phyloP scores from a whole-genome alignment of 2,113 vertebrate species.

The Cochlearius cochlearius region DNA sequence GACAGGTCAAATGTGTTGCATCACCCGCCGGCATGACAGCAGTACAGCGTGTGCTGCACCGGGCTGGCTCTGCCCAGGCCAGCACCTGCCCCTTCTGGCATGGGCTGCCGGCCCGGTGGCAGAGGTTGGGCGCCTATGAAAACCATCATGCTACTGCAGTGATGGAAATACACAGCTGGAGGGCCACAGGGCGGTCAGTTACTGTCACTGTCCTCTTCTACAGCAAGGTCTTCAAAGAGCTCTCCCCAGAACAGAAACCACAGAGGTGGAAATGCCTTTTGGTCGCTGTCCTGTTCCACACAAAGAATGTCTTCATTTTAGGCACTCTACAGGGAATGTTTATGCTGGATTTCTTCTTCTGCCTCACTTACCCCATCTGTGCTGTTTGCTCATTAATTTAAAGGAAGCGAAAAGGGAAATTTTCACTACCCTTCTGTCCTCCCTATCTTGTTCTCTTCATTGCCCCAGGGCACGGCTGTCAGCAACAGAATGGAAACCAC shows the following conservation, averaged over 20 bases:
- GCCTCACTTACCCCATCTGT: slow-evolving; percentile 1
- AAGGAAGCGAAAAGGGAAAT: neutral
- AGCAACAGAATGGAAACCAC: neutral
- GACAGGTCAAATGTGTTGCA: neutral
- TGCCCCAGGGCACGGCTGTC: neutral
- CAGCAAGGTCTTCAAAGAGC: neutral
- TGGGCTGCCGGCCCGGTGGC: neutral
- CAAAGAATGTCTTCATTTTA: neutral
- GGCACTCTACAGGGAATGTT: neutral
- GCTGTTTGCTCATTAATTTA: neutral
- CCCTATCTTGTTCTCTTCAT: neutral
- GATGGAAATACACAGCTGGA: neutral
- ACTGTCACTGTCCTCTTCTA: neutral
- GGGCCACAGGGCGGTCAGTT: neutral
- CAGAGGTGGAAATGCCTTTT: neutral
- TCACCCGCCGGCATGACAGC: fast-evolving
- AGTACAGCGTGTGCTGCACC: fast-evolving
- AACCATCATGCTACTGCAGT: neutral
- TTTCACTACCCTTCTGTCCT: neutral
- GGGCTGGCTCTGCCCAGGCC: neutral
- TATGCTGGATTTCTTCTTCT: neutral
- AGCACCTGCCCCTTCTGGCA: neutral
- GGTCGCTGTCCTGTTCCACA: neutral
- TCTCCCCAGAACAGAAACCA: neutral
- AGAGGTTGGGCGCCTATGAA: fast-evolving